Percentiles rank a stretch among this genome's conserved stretches.
phyloP scores from a whole-genome alignment of 1,140 invertebrate species.

The Popillia japonica region DNA sequence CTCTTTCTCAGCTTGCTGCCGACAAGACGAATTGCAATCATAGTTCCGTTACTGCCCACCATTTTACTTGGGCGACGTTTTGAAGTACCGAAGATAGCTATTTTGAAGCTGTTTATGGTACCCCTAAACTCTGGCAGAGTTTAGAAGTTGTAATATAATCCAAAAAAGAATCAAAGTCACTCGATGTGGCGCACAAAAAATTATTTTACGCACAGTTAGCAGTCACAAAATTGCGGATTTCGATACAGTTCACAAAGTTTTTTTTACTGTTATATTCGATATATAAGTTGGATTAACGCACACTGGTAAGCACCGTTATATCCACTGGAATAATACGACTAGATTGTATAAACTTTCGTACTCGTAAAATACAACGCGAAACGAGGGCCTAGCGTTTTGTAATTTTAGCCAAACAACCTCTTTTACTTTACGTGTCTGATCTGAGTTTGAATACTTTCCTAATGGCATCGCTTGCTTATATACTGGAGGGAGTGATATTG shows the following conservation, averaged over 20 bases:
- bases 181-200: too few relatives aligned
- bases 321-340: constrained; percentile 3
- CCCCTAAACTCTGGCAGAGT: background rate
- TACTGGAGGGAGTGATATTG: constrained; percentile 16
- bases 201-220: too few relatives aligned
- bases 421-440: background rate
- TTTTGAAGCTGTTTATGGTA: constrained; percentile 47
- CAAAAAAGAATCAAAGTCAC: too few relatives aligned
- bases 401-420: constrained; percentile 29
- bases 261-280: background rate
- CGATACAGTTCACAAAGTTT: background rate
- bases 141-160: background rate
- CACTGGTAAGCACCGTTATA: constrained; percentile 5
- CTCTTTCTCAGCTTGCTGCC: constrained; percentile 85
- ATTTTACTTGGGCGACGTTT: constrained; percentile 61
- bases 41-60: constrained; percentile 82
- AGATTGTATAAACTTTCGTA: background rate
- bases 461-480: background rate
- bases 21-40: constrained; percentile 86
- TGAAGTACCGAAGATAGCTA: constrained; percentile 58
- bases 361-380: background rate
- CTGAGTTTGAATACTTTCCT: background rate
- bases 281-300: background rate
- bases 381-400: constrained; percentile 22
- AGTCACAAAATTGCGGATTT: too few relatives aligned